Evolutionary conservation across 2,113 vertebrate genomes (phyloP).

Genomic region (Forbesichthys agassizii): DNA sequence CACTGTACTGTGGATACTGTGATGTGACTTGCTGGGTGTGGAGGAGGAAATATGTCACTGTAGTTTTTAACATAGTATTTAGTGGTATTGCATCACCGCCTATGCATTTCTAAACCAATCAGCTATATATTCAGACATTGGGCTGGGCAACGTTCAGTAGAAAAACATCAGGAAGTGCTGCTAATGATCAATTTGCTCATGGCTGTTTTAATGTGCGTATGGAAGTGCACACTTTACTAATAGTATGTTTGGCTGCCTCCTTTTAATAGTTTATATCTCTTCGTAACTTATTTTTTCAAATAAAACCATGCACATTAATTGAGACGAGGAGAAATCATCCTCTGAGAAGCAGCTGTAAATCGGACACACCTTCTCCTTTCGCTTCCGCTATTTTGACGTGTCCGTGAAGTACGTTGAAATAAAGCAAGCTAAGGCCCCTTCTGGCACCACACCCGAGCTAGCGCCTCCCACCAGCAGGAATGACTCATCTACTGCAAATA

Average conservation of each 20-base stretch:
- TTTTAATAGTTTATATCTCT: background rate
- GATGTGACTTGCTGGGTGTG: background rate
- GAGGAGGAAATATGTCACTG: background rate
- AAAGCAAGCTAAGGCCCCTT: conserved; percentile 3
- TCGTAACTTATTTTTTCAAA: background rate
- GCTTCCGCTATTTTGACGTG: conserved; percentile 58
- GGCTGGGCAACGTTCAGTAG: conserved; percentile 15
- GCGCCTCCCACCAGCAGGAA: conserved; percentile 13
- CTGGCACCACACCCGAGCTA: conserved; percentile 43
- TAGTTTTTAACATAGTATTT: background rate
- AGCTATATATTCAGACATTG: conserved; percentile 24
- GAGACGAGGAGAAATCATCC: background rate
- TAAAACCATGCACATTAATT: background rate
- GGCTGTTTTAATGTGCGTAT: background rate
- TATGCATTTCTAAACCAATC: conserved; percentile 21
- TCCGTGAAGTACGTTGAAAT: conserved; percentile 7
- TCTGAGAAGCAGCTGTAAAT: background rate
- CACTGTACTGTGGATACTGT: background rate
- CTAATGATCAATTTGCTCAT: conserved; percentile 10
- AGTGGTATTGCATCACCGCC: conserved; percentile 22
- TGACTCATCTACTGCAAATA: conserved; percentile 38
- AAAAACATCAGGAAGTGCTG: conserved; percentile 51
- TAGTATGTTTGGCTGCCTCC: background rate
- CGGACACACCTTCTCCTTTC: conserved; percentile 24
- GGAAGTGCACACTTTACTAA: fast-evolving